Conservation (phyloP, 2,113 vertebrate species). For the Podarcis cretensis region DNA sequence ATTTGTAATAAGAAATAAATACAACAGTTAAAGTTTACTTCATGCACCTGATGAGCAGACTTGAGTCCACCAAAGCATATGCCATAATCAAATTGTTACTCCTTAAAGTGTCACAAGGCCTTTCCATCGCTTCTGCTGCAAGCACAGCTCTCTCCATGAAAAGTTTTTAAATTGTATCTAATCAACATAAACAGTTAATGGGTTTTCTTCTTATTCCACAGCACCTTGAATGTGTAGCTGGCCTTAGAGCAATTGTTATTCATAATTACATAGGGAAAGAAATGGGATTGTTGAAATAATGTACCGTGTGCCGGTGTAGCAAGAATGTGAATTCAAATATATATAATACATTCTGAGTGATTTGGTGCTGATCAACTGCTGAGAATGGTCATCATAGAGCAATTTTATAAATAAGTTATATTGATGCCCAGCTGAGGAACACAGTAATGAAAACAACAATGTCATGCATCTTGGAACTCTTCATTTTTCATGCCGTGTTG, state of each 20-base stretch:
- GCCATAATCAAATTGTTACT: no score
- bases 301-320: not conserved
- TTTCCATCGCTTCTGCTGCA: no score
- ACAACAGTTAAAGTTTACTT: no score
- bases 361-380: not conserved
- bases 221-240: not conserved
- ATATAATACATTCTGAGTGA: constrained; percentile 3
- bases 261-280: not conserved
- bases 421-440: constrained; percentile 44
- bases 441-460: not conserved
- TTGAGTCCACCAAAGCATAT: no score
- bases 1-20: no score
- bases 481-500: constrained; percentile 33
- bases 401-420: constrained; percentile 40
- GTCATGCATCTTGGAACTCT: not conserved
- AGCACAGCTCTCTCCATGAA: not conserved
- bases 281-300: constrained; percentile 22
- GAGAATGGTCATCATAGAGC: constrained; percentile 19
- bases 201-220: not conserved
- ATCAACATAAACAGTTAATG: not conserved
- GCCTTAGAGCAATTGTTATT: constrained; percentile 2
- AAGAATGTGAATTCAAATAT: constrained; percentile 27
- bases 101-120: no score
- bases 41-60: no score
- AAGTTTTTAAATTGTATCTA: not conserved